A percentile compares a stretch with the other conserved stretches of the same genome.
These are phyloP conservation scores for Xanthia togata DNA, from an alignment of 2,888 invertebrate species.

Conservation along the genomic window DNA sequence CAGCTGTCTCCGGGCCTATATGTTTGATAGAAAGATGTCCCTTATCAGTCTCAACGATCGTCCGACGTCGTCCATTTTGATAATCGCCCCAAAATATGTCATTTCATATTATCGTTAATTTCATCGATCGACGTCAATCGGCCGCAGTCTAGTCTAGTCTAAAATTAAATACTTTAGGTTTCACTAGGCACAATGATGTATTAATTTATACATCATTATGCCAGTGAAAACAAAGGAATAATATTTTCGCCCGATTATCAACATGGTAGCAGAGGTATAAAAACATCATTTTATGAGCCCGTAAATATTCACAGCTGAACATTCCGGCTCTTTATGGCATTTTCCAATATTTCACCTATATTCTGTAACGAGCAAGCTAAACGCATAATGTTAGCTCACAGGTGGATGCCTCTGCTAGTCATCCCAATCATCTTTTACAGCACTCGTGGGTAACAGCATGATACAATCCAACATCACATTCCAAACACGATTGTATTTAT, in stretches of 20 bases:
- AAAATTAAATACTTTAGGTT: neutral
- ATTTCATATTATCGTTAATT: neutral
- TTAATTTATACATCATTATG: neutral
- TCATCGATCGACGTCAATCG: neutral
- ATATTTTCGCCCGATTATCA: slow-evolving; percentile 20
- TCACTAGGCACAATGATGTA: too few species aligned
- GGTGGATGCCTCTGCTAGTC: slow-evolving; percentile 18
- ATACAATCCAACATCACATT: slow-evolving; percentile 57
- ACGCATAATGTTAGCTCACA: slow-evolving; percentile 1
- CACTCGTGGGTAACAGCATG: slow-evolving; percentile 40
- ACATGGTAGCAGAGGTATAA: neutral
- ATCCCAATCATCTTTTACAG: slow-evolving; percentile 40
- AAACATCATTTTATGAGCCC: slow-evolving; percentile 21
- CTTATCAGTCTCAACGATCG: neutral
- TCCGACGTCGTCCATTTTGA: neutral
- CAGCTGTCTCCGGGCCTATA: slow-evolving; percentile 93
- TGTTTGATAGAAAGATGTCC: slow-evolving; percentile 4
- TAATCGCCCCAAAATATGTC: neutral
- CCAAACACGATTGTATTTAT: slow-evolving; percentile 61
- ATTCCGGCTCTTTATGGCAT: slow-evolving; percentile 3
- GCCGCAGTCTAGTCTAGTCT: too few species aligned
- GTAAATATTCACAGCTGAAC: slow-evolving; percentile 31
- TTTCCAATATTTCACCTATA: slow-evolving; percentile 31
- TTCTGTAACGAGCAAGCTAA: slow-evolving; percentile 10
- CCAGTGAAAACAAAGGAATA: slow-evolving; percentile 19